Evolutionary conservation across 2,888 invertebrate species (phyloP), one percentile per base, ranked within the genome.

Genomic region (Diachrysia chrysitis): DNA sequence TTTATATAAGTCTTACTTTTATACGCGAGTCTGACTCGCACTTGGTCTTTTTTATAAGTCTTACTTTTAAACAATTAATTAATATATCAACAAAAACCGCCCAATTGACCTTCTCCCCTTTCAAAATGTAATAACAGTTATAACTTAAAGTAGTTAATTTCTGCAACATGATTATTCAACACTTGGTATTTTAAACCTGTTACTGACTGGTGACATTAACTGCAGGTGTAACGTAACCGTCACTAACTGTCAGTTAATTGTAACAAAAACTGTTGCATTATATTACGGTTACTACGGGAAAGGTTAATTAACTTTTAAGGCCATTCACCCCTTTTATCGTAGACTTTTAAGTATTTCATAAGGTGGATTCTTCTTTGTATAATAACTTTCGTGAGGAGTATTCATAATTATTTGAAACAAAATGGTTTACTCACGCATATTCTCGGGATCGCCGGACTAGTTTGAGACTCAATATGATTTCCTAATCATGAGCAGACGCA

Each of bases 161-260:
- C 21, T n/a, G 17, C 51, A 16, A 16, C 23, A 48, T 21, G 23
- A 29, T 75, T 73, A 71, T 54, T 48, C 57, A 73, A 79, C 55
- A 3, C 62, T 32, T 71, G 69, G 58, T 65, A 75, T 79, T 82
- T 68, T 7, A 71, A 82, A 76, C 69, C 77, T 69, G 80, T 66
- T 46, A 70, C 58, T 16, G 42, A 25, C 71, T 10, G 29, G 29
- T 77, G 73, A 77, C 80, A 80, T 79, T 79, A 23, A 58, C 23
- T 32, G 69, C 80, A 77, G 77, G 80, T 77, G 73, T 35, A 7
- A n/a, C 5, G 23, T 9, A 79, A 59, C 76, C 76, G 76, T 63
- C 56, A 0, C 51, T 55, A 59, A 67, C 58, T 57, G 76, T 35
- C n/a, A 10, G 53, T 54, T 25, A 53, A 37, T 58, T 56, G 32